Base-by-base conservation (phyloP, 2,113 vertebrate species). In the Condylura cristata region DNA sequence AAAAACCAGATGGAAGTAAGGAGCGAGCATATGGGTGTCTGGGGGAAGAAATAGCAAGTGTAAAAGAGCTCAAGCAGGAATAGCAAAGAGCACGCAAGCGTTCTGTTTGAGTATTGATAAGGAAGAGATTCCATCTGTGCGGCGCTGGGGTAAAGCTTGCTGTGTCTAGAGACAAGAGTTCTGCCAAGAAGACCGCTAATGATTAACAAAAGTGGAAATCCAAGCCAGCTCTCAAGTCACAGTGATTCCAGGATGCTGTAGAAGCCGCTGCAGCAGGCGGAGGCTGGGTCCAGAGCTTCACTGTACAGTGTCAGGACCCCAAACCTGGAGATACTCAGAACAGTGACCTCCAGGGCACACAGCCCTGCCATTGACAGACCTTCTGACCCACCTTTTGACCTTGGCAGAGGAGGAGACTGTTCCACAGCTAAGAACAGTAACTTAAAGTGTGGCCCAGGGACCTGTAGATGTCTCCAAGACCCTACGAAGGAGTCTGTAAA, bases 261-360 rank as follows among this genome's bases (percentile, higher is more conserved):
- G 74, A 3, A 37, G 56, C 37, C 10, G 53, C 24, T 3, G 2
- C 34, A 1, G 0, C 0, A 3, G 22, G 7, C 2, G 22, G 65
- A 34, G 37, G 70, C 39, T 51, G 51, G 71, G 87, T 44, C 87
- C 82, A 70, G 26, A 56, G 44, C n/a, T 32, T 58, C 17, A 11
- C 32, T 83, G 63, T 66, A 12, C 17, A 56, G 16, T 39, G 44
- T 46, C 26, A 78, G 66, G 18, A 53, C 46, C 11, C 10, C 63
- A n/a, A 6, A 5, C 12, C 30, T 13, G 6, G 32, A 37, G 20
- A 41, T 17, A n/a, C 34, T 44, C 34, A 53, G 46, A 20, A 13
- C 44, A 32, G 58, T 1, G 8, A 3, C 70, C 37, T 51, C 20
- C n/a, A 4, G 8, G 26, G 32, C 37, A n/a, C 1, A 18, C 30